Base-by-base conservation (phyloP, 1,140 invertebrate genomes). In the Berghia stephanieae region DNA sequence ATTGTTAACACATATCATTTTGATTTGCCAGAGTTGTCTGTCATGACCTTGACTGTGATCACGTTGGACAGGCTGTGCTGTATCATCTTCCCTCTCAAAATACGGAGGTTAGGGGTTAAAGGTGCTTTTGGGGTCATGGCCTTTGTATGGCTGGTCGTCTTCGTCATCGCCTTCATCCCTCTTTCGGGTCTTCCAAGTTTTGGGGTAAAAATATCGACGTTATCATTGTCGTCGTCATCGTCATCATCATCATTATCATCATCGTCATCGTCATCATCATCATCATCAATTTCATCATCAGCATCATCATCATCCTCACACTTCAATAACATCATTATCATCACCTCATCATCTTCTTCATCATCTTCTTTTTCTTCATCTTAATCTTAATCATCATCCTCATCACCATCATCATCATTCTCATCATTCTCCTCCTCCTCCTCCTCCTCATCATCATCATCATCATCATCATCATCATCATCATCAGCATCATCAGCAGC, bases 1-100 rank as follows among this genome's bases (percentile, higher is more conserved):
- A n/a, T n/a, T n/a, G n/a, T n/a, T n/a, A n/a, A n/a, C n/a, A n/a
- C n/a, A n/a, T n/a, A n/a, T n/a, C n/a, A n/a, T n/a, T n/a, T n/a
- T n/a, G n/a, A n/a, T n/a, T n/a, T n/a, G n/a, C n/a, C 49, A 76
- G 81, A 82, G 69, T 66, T 82, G 60, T 82, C 81, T 3, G 81
- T 82, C 49, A 79, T 93, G 49, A 91, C 93, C 1, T 88, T 94
- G 2, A 92, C 92, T 46, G 90, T 92, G 1, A 92, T 92, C 63
- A 92, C 92, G 0, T 78, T 92, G 63, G 91, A 92, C 79, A 84
- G 92, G n/a, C 88, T 92, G 60, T 83, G 92, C 66, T 90, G 89
- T 34, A 92, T 92, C 49, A 90, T 91, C 75, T 92, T 92, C 84
- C 92, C 92, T 27, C 90, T 92, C 46, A 83, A 85, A 78, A 75